A percentile compares a stretch with the other conserved stretches of the same genome.
Evolutionary conservation across 1,140 invertebrate genomes (phyloP).

Genomic region (Acromyrmex echinatior): DNA sequence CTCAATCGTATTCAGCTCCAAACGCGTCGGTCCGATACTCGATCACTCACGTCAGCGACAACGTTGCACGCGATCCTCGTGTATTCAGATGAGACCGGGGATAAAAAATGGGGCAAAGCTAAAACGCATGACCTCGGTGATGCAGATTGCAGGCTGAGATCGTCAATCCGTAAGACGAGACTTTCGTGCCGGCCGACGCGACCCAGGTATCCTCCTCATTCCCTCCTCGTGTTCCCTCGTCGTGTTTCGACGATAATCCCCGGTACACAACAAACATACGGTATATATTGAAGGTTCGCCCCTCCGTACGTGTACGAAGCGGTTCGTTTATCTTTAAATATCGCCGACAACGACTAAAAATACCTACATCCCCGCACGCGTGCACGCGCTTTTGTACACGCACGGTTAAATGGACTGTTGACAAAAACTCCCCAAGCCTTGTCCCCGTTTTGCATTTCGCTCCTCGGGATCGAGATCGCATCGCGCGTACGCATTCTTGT

Average conservation of each 20-base stretch:
- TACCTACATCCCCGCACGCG: constrained; percentile 19
- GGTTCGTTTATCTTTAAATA: constrained; percentile 66
- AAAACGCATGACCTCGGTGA: constrained; percentile 3
- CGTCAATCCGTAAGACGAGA: not conserved
- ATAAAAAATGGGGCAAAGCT: constrained; percentile 21
- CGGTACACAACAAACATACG: constrained; percentile 7
- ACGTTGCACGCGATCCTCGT: constrained; percentile 3
- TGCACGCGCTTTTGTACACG: constrained; percentile 18
- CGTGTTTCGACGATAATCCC: constrained; percentile 45
- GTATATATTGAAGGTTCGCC: not conserved
- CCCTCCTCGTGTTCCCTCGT: not conserved
- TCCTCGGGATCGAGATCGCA: not conserved
- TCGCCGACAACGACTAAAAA: constrained; percentile 47
- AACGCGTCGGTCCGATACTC: not conserved
- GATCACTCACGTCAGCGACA: not conserved
- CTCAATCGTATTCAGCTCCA: not conserved
- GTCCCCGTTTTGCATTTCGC: constrained; percentile 37
- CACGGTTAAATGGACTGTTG: constrained; percentile 24
- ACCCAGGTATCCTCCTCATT: not conserved
- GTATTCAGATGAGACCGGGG: not conserved
- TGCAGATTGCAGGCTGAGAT: not conserved
- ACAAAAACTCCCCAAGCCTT: constrained; percentile 48
- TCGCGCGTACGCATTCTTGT: not conserved
- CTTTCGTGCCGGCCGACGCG: not conserved
- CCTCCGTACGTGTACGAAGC: not conserved